Evolutionary conservation across 2,113 vertebrate species (phyloP).

Genomic region (Balaeniceps rex): DNA sequence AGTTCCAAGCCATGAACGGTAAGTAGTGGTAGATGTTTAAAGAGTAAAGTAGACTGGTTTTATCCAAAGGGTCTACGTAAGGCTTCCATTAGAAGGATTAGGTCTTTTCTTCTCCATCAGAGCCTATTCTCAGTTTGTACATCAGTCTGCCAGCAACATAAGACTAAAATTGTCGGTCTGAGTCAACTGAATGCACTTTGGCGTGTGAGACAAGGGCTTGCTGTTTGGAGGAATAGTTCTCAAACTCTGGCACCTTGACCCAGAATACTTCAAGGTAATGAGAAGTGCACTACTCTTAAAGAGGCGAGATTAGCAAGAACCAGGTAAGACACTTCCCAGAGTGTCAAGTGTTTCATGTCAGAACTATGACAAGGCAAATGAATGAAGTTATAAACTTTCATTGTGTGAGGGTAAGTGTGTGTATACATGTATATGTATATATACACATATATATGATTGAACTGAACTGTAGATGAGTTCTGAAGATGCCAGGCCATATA

Average conservation of each 20-base stretch:
- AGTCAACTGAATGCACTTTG: neutral
- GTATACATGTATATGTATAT: accelerated
- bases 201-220: accelerated
- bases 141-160: neutral
- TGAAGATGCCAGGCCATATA: neutral
- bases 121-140: neutral
- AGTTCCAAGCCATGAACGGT: neutral
- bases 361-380: neutral
- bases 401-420: neutral
- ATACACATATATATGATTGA: neutral
- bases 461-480: neutral
- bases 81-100: neutral
- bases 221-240: neutral
- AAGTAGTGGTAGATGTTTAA: neutral
- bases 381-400: neutral
- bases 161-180: neutral
- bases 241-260: neutral
- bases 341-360: neutral
- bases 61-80: neutral
- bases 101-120: neutral
- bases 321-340: neutral
- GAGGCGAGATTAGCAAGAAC: neutral
- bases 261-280: neutral
- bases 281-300: neutral
- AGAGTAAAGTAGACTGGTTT: neutral